Evolutionary conservation across 2,888 invertebrate species (phyloP).

Genomic region (Leptopterna dolabrata): DNA sequence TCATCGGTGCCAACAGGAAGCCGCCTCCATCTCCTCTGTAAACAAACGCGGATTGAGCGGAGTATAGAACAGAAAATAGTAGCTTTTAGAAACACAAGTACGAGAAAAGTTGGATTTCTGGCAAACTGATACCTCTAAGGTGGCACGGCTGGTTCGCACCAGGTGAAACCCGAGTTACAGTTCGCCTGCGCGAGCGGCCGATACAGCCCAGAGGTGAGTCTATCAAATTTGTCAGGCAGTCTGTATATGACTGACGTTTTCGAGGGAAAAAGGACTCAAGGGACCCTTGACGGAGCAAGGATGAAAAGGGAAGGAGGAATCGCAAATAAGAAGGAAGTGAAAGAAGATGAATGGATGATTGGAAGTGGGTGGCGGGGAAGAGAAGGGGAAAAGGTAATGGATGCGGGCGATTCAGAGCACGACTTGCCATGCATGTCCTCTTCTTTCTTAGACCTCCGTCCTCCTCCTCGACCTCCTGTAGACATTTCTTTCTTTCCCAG

Average conservation of each 20-base stretch:
- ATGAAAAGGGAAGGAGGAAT: not conserved
- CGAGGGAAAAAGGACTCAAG: not conserved
- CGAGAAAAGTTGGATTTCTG: no score
- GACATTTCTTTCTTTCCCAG: not conserved
- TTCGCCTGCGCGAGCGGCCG: not conserved
- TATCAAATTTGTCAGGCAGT: not conserved
- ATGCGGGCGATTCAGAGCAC: constrained; percentile 48
- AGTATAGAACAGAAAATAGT: no score
- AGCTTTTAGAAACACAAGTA: no score
- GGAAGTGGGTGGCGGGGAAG: not conserved
- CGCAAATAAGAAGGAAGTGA: constrained; percentile 44
- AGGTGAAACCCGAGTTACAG: no score
- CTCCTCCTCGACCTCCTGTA: not conserved
- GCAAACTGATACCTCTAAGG: no score
- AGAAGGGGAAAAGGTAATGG: constrained; percentile 23
- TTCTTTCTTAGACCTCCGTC: constrained; percentile 6
- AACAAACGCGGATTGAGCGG: no score
- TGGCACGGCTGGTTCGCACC: no score
- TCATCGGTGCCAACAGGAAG: no score
- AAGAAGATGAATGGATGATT: constrained; percentile 46
- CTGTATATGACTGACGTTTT: not conserved
- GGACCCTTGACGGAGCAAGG: not conserved
- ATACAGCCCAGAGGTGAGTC: not conserved
- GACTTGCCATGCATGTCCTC: constrained; percentile 34
- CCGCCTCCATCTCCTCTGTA: no score